Conservation (phyloP, 2,113 vertebrate species). For the Thalassarche chlororhynchos region DNA sequence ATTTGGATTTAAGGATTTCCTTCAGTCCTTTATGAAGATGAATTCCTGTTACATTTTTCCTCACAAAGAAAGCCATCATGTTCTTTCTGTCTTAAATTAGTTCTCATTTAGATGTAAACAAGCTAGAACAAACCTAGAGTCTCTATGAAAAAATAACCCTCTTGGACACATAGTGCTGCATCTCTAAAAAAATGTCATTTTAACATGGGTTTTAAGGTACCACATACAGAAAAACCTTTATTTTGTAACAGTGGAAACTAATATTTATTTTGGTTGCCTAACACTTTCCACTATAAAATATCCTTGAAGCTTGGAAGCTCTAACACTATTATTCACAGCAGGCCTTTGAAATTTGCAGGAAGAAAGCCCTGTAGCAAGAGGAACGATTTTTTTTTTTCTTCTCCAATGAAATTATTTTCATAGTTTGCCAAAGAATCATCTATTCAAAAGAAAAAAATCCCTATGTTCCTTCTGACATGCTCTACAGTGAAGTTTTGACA, state of each 20-base stretch:
- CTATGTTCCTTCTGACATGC: background rate
- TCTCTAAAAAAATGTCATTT: background rate
- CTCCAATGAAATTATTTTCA: background rate
- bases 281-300: constrained; percentile 43
- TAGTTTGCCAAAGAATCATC: background rate
- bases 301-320: constrained; percentile 3
- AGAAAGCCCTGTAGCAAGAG: constrained; percentile 12
- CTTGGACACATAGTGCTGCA: background rate
- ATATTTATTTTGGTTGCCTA: constrained; percentile 39
- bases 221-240: background rate
- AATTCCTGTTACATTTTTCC: background rate
- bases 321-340: constrained; percentile 24
- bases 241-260: background rate
- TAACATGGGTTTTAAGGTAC: background rate
- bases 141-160: background rate
- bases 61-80: background rate
- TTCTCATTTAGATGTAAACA: background rate
- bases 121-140: background rate
- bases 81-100: background rate
- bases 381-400: background rate
- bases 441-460: background rate
- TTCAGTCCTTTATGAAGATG: background rate
- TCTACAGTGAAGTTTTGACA: background rate
- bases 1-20: background rate
- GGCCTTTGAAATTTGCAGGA: constrained; percentile 29